Evolutionary conservation across 2,797 vertebrate species (phyloP).

Genomic region (Sardinella longiceps): DNA sequence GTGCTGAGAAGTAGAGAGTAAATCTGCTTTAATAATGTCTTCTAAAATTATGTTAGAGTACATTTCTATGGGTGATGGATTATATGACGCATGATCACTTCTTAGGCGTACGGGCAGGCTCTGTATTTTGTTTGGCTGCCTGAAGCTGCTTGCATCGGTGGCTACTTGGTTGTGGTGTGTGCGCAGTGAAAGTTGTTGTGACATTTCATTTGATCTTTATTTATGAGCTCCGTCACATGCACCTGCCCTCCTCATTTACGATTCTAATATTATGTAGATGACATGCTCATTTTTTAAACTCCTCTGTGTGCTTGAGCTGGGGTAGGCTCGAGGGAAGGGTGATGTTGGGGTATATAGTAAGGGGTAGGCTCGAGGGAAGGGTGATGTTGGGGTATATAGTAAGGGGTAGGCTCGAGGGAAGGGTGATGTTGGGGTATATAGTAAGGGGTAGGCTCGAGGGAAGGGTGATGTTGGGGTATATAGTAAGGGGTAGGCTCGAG

Average conservation of each 20-base stretch:
- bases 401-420: too few relatives aligned
- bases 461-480: background rate
- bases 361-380: too few relatives aligned
- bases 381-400: background rate
- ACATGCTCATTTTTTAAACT: constrained; percentile 44
- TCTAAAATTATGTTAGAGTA: background rate
- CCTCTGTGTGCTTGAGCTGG: constrained; percentile 38
- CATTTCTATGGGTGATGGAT: background rate
- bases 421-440: background rate
- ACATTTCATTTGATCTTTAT: constrained; percentile 69
- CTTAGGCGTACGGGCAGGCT: background rate
- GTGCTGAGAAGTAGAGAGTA: background rate
- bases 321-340: background rate
- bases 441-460: too few relatives aligned
- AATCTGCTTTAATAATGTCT: background rate
- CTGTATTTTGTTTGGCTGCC: background rate
- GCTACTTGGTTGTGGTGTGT: constrained; percentile 42
- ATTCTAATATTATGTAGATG: constrained; percentile 70
- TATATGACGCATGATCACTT: background rate
- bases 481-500: constrained; percentile 1
- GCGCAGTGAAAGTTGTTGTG: constrained; percentile 48
- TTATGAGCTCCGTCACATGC: constrained; percentile 63
- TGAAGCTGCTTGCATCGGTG: constrained; percentile 61
- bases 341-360: background rate
- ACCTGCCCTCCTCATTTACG: constrained; percentile 62